Evolutionary conservation across 2,113 vertebrate genomes (phyloP).

Genomic region (Apistogramma diplotaenia): DNA sequence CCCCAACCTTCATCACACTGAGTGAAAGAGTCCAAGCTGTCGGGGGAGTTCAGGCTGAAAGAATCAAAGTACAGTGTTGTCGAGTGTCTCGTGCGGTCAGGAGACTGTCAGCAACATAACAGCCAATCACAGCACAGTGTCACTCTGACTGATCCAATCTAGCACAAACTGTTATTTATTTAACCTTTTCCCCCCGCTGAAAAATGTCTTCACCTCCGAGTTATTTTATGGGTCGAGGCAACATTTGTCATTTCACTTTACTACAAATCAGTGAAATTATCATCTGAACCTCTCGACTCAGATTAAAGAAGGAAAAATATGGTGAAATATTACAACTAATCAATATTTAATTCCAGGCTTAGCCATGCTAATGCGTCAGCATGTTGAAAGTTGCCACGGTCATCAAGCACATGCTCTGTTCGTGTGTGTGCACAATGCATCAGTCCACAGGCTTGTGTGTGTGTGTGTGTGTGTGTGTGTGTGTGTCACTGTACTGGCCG

Average conservation of each 20-base stretch:
- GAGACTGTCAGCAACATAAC: background rate
- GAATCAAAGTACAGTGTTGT: too few relatives aligned
- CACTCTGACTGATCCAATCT: background rate
- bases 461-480: slow-evolving; percentile 61
- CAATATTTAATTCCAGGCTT: background rate
- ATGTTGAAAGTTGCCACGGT: background rate
- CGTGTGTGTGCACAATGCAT: background rate
- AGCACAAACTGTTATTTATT: background rate
- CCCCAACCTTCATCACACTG: background rate
- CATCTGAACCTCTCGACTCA: background rate
- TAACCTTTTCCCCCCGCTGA: background rate
- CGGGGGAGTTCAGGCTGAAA: background rate
- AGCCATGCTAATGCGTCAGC: background rate
- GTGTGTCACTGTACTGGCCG: background rate
- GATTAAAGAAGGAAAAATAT: background rate
- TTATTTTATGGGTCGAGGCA: background rate
- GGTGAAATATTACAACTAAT: background rate
- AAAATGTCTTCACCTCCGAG: background rate
- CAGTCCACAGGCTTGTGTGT: background rate
- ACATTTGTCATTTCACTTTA: background rate
- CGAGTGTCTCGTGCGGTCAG: background rate
- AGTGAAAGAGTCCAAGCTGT: background rate
- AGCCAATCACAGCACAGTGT: background rate
- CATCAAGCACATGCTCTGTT: slow-evolving; percentile 23
- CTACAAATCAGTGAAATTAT: background rate